Evolutionary conservation across 2,797 vertebrate genomes (phyloP).

Genomic region (Myotis myotis): DNA sequence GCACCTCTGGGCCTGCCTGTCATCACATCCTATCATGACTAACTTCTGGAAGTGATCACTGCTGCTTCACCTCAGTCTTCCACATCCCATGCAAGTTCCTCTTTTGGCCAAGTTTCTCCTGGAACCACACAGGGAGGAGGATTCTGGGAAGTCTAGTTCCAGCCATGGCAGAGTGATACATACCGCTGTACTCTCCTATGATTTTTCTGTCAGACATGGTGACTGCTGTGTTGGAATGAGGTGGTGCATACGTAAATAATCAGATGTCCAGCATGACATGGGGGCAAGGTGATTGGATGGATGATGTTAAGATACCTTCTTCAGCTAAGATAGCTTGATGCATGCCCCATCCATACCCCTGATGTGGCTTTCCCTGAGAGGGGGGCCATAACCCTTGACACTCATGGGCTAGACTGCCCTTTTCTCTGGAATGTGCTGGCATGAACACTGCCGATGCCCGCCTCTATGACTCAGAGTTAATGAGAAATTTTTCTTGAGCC

Average conservation of each 20-base stretch:
- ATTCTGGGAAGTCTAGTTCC: constrained; percentile 17
- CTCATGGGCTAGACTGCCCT: background rate
- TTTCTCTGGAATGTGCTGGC: background rate
- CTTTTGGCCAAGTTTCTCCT: background rate
- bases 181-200: too few species aligned
- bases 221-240: background rate
- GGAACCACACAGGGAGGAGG: background rate
- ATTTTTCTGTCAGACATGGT: background rate
- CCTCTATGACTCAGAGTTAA: background rate
- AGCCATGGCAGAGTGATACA: background rate
- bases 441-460: background rate
- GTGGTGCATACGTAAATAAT: background rate
- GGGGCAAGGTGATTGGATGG: background rate
- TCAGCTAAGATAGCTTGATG: background rate
- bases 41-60: background rate
- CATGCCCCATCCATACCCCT: accelerated
- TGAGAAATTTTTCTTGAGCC: background rate
- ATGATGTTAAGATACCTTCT: background rate
- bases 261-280: background rate
- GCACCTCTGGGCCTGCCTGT: background rate
- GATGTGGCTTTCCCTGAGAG: background rate
- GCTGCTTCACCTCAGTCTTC: background rate
- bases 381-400: background rate
- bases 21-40: background rate
- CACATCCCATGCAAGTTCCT: background rate